These are phyloP conservation scores for Archips crataeganus DNA, from an alignment of 2,888 invertebrate species.

Conservation along the genomic window DNA sequence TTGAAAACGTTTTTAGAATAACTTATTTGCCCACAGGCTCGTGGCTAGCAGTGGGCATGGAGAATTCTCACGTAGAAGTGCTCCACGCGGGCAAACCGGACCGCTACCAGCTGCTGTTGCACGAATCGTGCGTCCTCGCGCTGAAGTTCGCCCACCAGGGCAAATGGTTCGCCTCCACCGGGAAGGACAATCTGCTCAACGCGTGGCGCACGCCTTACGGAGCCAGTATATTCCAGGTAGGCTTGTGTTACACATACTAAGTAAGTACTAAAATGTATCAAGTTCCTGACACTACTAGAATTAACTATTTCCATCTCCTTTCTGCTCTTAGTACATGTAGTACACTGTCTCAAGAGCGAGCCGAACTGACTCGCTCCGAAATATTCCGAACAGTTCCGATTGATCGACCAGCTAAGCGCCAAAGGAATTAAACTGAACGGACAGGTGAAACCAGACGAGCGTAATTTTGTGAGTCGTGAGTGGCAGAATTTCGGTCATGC, in stretches of 20 bases:
- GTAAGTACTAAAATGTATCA: no score
- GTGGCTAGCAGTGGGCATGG: slow-evolving; percentile 99
- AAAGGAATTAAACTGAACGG: no score
- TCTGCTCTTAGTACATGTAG: no score
- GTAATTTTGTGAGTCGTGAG: no score
- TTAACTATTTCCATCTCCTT: no score
- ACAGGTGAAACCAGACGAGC: no score
- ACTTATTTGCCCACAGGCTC: slow-evolving; percentile 86
- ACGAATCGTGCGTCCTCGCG: slow-evolving; percentile 98
- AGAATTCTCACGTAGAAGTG: slow-evolving; percentile 98
- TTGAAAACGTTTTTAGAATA: background rate
- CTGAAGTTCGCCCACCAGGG: slow-evolving; percentile 97
- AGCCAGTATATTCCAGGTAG: slow-evolving; percentile 98
- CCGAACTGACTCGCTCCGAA: no score
- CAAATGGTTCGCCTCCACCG: slow-evolving; percentile 99
- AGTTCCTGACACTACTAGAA: no score
- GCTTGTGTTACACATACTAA: background rate
- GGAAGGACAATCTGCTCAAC: slow-evolving; percentile 98
- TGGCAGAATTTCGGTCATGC: no score
- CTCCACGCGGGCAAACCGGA: slow-evolving; percentile 95
- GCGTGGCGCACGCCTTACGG: slow-evolving; percentile 99
- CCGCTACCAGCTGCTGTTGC: slow-evolving; percentile 97
- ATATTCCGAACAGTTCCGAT: no score
- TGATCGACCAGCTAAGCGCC: no score
- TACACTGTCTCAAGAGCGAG: no score